Evolutionary conservation across 2,113 vertebrate genomes (phyloP).

Genomic region (Ciconia boyciana): DNA sequence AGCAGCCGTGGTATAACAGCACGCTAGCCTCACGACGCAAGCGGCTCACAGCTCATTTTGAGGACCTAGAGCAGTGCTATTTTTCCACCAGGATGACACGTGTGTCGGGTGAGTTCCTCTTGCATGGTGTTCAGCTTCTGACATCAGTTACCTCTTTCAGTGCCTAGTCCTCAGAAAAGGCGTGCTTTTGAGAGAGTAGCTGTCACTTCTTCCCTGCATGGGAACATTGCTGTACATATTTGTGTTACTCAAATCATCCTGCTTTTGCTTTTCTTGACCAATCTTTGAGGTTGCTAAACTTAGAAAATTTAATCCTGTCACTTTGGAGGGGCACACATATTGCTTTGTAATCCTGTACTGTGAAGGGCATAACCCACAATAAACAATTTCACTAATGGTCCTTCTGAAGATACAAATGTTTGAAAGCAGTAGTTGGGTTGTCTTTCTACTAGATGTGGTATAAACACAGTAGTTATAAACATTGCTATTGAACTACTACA

Average conservation of each 20-base stretch:
- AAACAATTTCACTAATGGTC: neutral
- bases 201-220: neutral
- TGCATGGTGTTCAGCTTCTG: neutral
- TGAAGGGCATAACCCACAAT: neutral
- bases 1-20: conserved; percentile 96
- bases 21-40: conserved; percentile 93
- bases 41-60: conserved; percentile 95
- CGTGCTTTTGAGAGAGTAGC: neutral
- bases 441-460: neutral
- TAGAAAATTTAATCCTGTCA: neutral
- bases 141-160: neutral
- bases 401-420: neutral
- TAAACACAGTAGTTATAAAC: neutral
- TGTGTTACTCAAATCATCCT: neutral
- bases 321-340: neutral
- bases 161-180: neutral
- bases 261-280: neutral
- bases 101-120: conserved; percentile 83
- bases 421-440: neutral
- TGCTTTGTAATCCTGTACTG: neutral
- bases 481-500: neutral
- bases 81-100: conserved; percentile 97
- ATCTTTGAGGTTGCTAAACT: neutral
- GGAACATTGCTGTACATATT: fast-evolving
- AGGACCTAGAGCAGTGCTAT: conserved; percentile 98